A percentile compares a stretch with the other conserved stretches of the same genome.
Conservation (phyloP, 1,140 invertebrate species). For the Meloidogyne chitwoodi region DNA sequence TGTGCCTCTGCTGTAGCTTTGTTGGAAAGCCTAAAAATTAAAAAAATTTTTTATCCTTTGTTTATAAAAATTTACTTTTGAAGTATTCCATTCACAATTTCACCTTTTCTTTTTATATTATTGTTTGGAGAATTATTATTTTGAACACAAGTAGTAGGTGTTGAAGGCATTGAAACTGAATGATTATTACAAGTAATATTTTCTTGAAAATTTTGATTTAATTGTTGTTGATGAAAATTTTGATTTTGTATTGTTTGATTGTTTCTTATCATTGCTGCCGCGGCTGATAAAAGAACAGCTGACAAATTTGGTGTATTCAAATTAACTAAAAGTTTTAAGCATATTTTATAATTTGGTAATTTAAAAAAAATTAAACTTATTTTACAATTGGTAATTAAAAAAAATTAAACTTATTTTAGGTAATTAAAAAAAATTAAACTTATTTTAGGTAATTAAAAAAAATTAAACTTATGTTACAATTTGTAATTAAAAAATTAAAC, state of each 20-base stretch:
- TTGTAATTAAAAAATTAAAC: too few species aligned
- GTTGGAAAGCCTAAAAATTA: not conserved
- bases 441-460: too few species aligned
- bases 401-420: too few species aligned
- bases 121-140: not conserved
- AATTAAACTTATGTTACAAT: too few species aligned
- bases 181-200: not conserved
- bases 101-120: not conserved
- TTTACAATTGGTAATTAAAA: too few species aligned
- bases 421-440: too few species aligned
- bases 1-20: not conserved
- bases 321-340: not conserved
- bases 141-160: not conserved
- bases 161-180: not conserved
- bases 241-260: not conserved
- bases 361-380: too few species aligned
- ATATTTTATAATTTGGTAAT: too few species aligned
- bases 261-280: not conserved
- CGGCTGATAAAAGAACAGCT: not conserved
- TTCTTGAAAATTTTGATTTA: not conserved
- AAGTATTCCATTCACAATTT: not conserved
- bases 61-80: not conserved
- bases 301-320: not conserved
- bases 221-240: not conserved
- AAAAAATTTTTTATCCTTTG: not conserved